These are phyloP conservation scores for Hydroisotoma schaefferi DNA, from an alignment of 2,888 invertebrate genomes.

Conservation along the genomic window DNA sequence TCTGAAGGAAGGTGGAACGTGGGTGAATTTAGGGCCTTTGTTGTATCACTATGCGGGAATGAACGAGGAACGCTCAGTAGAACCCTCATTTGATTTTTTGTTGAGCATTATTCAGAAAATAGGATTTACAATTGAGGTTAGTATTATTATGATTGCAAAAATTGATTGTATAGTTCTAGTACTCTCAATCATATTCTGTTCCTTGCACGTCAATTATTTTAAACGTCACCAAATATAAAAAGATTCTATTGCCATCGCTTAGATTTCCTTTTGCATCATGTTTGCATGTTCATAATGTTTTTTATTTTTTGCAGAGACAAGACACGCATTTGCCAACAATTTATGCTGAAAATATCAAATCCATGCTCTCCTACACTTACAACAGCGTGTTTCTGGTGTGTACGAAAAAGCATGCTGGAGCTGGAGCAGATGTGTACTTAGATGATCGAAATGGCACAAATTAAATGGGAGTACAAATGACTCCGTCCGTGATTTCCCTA, in stretches of 20 bases:
- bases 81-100: slow-evolving; percentile 84
- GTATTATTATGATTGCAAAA: slow-evolving; percentile 2
- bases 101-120: slow-evolving; percentile 71
- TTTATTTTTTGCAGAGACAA: slow-evolving; percentile 63
- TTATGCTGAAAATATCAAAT: slow-evolving; percentile 87
- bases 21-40: slow-evolving; percentile 88
- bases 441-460: too few relatives aligned
- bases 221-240: background rate
- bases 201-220: background rate
- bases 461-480: too few relatives aligned
- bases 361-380: slow-evolving; percentile 90
- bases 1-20: slow-evolving; percentile 80
- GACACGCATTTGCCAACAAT: slow-evolving; percentile 73
- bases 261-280: too few relatives aligned
- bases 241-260: background rate
- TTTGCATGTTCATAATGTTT: too few relatives aligned
- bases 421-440: background rate
- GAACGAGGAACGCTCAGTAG: slow-evolving; percentile 81
- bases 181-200: too few relatives aligned
- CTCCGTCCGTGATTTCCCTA: too few relatives aligned
- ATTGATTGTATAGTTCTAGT: background rate
- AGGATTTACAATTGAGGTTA: slow-evolving; percentile 75
- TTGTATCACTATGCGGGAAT: slow-evolving; percentile 84
- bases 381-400: slow-evolving; percentile 90
- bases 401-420: slow-evolving; percentile 46